phyloP scores from a whole-genome alignment of 2,888 invertebrate genomes.

The Diarsia brunnea region DNA sequence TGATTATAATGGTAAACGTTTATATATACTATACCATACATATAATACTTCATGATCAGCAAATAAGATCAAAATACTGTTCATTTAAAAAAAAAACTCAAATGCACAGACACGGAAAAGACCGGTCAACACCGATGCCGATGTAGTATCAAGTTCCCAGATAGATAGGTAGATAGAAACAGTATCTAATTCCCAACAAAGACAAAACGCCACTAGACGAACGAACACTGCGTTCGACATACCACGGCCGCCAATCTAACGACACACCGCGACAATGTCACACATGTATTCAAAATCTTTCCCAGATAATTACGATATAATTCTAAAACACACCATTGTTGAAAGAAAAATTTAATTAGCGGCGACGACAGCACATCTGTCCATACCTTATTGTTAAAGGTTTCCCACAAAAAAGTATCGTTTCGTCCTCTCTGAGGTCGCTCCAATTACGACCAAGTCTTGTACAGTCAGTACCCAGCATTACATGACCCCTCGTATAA shows the following conservation, averaged over 20 bases:
- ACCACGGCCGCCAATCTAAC: conserved; percentile 15
- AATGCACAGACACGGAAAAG: not conserved
- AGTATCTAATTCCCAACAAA: not conserved
- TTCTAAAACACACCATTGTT: conserved; percentile 61
- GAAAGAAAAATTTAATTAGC: conserved; percentile 53
- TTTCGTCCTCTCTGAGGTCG: conserved; percentile 60
- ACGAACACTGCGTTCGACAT: conserved; percentile 1
- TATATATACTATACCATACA: not conserved
- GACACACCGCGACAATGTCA: conserved; percentile 40
- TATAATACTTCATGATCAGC: not conserved
- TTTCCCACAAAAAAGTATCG: conserved; percentile 66
- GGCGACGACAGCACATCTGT: conserved; percentile 39
- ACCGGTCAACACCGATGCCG: not conserved
- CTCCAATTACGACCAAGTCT: conserved; percentile 64
- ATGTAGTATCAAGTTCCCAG: not conserved
- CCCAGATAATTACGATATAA: conserved; percentile 55
- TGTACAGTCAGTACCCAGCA: not conserved
- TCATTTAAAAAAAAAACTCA: not conserved
- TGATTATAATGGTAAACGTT: not conserved
- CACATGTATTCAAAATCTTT: conserved; percentile 50
- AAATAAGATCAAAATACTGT: not conserved
- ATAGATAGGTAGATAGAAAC: too few species aligned
- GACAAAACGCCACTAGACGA: not conserved
- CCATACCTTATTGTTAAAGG: conserved; percentile 51
- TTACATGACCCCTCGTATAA: too few species aligned